These are phyloP conservation scores for Chaetodon trifascialis DNA, from an alignment of 2,113 vertebrate species.

Conservation along the genomic window DNA sequence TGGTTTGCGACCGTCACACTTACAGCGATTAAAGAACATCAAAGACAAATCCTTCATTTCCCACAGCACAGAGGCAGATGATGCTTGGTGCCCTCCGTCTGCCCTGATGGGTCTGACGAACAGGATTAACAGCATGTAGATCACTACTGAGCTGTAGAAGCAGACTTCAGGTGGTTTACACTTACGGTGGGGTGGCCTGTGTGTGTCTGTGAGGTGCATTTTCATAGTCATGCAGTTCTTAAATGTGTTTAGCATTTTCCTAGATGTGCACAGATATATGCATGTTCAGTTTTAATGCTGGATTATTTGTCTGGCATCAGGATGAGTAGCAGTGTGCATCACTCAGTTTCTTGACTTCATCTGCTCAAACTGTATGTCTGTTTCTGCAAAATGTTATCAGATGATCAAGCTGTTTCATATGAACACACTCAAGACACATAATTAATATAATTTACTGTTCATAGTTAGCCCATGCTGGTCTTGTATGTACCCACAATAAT, in stretches of 20 bases:
- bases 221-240: constrained; percentile 15
- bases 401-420: background rate
- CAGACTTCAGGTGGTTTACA: constrained; percentile 54
- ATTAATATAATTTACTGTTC: too few relatives aligned
- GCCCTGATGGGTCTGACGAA: constrained; percentile 41
- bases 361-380: background rate
- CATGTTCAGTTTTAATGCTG: constrained; percentile 11
- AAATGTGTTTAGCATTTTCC: constrained; percentile 9
- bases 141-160: constrained; percentile 29
- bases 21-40: constrained; percentile 67
- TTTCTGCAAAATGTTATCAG: constrained; percentile 4
- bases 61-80: constrained; percentile 30
- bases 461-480: background rate
- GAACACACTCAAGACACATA: background rate
- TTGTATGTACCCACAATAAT: background rate
- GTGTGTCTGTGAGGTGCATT: constrained; percentile 9
- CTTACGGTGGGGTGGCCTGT: background rate
- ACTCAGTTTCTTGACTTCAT: constrained; percentile 24
- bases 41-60: constrained; percentile 70
- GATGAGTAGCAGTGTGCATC: background rate
- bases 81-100: constrained; percentile 43
- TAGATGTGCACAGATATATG: background rate
- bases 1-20: constrained; percentile 57
- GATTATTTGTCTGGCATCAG: constrained; percentile 16
- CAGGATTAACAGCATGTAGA: constrained; percentile 59